Evolutionary conservation across 2,888 invertebrate genomes (phyloP).

Genomic region (Pseudoips prasinana): DNA sequence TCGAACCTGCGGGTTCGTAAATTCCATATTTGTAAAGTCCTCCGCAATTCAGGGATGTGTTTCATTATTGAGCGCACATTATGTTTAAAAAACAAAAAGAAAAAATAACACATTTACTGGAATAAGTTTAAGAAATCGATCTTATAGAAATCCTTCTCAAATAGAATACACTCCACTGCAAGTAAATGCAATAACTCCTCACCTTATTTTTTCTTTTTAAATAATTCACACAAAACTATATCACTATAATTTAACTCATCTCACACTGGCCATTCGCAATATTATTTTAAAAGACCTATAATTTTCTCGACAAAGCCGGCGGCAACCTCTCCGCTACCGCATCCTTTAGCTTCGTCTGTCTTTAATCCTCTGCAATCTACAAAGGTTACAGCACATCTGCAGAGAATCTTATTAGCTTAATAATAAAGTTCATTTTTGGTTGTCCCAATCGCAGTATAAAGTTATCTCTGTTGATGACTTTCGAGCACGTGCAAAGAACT

Average conservation of each 20-base stretch:
- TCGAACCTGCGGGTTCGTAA: no score
- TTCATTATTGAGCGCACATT: no score
- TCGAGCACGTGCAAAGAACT: constrained; percentile 1
- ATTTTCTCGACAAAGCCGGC: constrained; percentile 19
- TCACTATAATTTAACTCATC: constrained; percentile 1
- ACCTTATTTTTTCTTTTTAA: constrained; percentile 9
- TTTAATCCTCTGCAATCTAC: constrained; percentile 29
- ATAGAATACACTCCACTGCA: no score
- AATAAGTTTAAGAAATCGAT: no score
- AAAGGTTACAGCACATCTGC: neutral
- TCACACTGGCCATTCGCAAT: constrained; percentile 14
- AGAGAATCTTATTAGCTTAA: neutral
- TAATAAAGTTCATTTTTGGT: constrained; percentile 4
- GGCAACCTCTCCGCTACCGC: constrained; percentile 22
- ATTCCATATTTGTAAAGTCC: no score
- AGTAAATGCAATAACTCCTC: no score
- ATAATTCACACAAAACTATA: no score
- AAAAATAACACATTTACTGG: no score
- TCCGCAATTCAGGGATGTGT: no score
- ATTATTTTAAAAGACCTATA: constrained; percentile 32
- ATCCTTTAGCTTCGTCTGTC: constrained; percentile 28
- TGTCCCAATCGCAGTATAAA: neutral
- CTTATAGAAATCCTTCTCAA: no score
- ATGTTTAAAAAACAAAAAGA: no score
- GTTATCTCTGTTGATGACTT: constrained; percentile 14